A percentile compares a stretch with the other conserved stretches of the same genome.
Conservation (phyloP, 2,797 vertebrate species). For the Clarias platycephalus region DNA sequence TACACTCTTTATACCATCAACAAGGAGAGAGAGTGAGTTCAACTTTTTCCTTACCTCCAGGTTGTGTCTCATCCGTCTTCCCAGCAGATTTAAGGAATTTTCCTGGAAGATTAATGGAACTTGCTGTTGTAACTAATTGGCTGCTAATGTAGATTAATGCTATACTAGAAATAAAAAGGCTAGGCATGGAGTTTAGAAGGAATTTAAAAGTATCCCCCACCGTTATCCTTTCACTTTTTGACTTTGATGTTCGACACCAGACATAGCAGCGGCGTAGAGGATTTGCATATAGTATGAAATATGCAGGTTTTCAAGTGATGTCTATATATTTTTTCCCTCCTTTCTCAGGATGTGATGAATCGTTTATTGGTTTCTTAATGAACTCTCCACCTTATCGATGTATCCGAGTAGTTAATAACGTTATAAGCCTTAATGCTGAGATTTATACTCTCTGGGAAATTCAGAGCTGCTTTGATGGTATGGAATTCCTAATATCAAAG, state of each 20-base stretch:
- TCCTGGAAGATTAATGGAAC: conserved; percentile 57
- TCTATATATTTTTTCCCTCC: not conserved
- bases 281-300: conserved; percentile 42
- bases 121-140: conserved; percentile 51
- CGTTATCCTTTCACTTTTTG: conserved; percentile 21
- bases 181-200: conserved; percentile 26
- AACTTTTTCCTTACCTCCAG: conserved; percentile 28
- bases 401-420: conserved; percentile 21
- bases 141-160: conserved; percentile 56
- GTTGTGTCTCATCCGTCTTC: conserved; percentile 40
- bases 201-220: conserved; percentile 31
- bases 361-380: conserved; percentile 44
- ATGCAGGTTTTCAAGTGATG: conserved; percentile 35
- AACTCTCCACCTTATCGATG: conserved; percentile 18
- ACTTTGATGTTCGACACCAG: conserved; percentile 34
- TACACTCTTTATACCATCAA: no score
- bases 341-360: conserved; percentile 33
- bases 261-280: conserved; percentile 19
- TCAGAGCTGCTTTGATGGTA: conserved; percentile 41
- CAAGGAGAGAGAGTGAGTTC: no score
- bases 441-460: conserved; percentile 9
- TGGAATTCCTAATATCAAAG: conserved; percentile 15
- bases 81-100: conserved; percentile 32
- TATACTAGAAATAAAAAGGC: conserved; percentile 27
- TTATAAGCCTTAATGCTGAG: not conserved